Percentiles rank a stretch among this genome's conserved stretches.
These are phyloP conservation scores for Phodopus roborovskii DNA, from an alignment of 2,113 vertebrate genomes.

Conservation along the genomic window DNA sequence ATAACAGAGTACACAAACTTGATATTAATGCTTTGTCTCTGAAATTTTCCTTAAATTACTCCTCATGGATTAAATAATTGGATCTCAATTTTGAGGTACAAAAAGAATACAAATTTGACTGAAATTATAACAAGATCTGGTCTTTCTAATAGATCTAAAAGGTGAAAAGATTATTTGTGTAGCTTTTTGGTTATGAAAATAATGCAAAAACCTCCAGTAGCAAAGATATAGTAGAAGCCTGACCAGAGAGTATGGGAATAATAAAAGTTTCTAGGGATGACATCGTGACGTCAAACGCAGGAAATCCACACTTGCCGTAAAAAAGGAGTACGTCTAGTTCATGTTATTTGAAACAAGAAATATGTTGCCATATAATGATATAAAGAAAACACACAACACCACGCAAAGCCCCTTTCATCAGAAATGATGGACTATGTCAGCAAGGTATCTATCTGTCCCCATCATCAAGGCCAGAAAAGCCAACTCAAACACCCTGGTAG, in stretches of 20 bases:
- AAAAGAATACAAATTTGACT: not conserved
- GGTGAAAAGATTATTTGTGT: not conserved
- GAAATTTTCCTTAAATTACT: not conserved
- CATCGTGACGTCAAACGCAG: not conserved
- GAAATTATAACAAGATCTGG: not conserved
- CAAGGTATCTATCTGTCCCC: not conserved
- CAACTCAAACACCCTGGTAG: conserved; percentile 38
- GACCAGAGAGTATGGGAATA: not conserved
- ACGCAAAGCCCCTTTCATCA: conserved; percentile 43
- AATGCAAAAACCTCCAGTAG: not conserved
- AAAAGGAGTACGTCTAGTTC: not conserved
- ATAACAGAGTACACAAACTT: not conserved
- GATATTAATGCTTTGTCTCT: not conserved
- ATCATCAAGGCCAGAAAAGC: conserved; percentile 35
- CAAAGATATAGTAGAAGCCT: not conserved
- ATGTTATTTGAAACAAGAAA: not conserved
- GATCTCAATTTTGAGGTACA: not conserved
- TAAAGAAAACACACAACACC: not conserved
- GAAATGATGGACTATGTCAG: conserved; percentile 62
- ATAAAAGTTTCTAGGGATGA: not conserved
- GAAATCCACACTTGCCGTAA: conserved; percentile 1
- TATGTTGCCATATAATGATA: not conserved
- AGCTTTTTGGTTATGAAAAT: not conserved
- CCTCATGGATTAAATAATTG: not conserved
- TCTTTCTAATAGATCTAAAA: conserved; percentile 6